phyloP scores from a whole-genome alignment of 2,113 vertebrate genomes.

The Xiphophorus hellerii region DNA sequence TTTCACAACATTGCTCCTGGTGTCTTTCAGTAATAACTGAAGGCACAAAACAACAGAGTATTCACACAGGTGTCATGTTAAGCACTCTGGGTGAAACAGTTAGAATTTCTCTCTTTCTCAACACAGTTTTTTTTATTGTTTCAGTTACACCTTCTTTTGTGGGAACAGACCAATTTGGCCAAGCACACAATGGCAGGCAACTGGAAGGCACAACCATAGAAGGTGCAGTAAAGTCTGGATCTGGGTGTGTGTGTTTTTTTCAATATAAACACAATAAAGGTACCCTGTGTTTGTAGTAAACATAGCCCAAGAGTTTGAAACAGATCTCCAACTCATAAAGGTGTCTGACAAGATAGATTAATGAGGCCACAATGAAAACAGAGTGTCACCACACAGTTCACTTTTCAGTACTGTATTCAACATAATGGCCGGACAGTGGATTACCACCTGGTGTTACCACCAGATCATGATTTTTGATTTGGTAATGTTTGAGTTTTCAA shows the following conservation, averaged over 20 bases:
- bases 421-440: not conserved
- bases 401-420: not conserved
- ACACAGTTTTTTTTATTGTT: not conserved
- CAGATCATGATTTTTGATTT: not conserved
- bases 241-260: not conserved
- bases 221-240: not conserved
- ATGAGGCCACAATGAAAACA: not conserved
- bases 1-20: conserved; percentile 31
- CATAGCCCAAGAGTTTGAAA: not conserved
- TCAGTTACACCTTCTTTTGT: not conserved
- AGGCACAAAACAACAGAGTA: conserved; percentile 34
- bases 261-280: not conserved
- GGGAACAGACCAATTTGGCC: not conserved
- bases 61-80: conserved; percentile 68
- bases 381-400: not conserved
- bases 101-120: conserved; percentile 44
- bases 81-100: conserved; percentile 54
- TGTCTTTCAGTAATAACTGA: conserved; percentile 2
- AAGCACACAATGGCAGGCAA: not conserved
- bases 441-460: not conserved
- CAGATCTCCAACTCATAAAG: not conserved
- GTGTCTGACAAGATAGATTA: not conserved
- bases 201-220: not conserved
- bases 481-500: not conserved
- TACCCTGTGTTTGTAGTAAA: not conserved